Conservation (phyloP, 2,113 vertebrate species). For the Fulica atra region DNA sequence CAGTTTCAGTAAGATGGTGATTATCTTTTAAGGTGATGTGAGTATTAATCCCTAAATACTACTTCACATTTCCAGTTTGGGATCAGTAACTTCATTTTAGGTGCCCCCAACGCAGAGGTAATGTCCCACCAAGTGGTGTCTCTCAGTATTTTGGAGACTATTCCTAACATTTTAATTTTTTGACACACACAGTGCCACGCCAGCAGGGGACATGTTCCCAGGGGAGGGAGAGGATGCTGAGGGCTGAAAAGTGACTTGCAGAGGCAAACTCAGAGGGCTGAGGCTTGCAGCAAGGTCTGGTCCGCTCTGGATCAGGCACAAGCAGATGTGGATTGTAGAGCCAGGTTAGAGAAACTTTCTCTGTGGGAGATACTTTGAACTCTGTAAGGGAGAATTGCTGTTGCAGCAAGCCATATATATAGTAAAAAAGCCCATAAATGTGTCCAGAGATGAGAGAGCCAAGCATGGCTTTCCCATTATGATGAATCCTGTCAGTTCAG, state of each 20-base stretch:
- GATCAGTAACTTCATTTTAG: background rate
- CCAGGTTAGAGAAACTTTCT: background rate
- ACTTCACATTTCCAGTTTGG: background rate
- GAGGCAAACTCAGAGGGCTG: background rate
- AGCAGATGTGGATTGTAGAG: background rate
- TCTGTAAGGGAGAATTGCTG: background rate
- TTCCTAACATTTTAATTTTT: background rate
- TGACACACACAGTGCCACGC: background rate
- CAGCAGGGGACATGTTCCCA: background rate
- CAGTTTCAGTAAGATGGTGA: background rate
- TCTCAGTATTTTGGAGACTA: background rate
- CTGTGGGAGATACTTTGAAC: constrained; percentile 5
- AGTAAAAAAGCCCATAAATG: background rate
- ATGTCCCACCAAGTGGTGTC: background rate
- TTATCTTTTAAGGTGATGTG: background rate
- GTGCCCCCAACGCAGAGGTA: background rate
- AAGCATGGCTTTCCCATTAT: background rate
- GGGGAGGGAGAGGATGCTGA: background rate
- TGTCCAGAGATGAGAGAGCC: background rate
- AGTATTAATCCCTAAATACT: background rate
- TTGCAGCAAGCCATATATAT: background rate
- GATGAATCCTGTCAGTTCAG: background rate
- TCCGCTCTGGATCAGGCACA: background rate
- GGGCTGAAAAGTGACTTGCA: background rate
- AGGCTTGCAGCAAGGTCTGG: background rate